Percentiles rank a stretch among this genome's conserved stretches.
phyloP scores from a whole-genome alignment of 2,888 invertebrate genomes.

The Platerodrilus igneus region DNA sequence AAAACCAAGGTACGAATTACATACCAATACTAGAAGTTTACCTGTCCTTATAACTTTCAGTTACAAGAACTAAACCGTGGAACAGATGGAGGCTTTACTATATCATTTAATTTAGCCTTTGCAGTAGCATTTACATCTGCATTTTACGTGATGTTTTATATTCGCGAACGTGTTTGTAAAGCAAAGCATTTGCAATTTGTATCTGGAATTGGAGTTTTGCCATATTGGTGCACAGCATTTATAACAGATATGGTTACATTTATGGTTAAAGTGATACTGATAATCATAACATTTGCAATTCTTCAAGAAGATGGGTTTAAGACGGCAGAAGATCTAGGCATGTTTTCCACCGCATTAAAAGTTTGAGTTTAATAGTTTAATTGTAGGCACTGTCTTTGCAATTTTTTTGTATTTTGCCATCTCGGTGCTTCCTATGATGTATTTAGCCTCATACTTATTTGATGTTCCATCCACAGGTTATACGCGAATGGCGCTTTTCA shows the following conservation, averaged over 20 bases:
- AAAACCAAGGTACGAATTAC: constrained; percentile 48
- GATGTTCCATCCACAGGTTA: constrained; percentile 70
- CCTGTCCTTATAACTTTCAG: constrained; percentile 29
- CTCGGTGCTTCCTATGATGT: constrained; percentile 67
- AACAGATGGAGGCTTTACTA: constrained; percentile 51
- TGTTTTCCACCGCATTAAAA: background rate
- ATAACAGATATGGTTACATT: constrained; percentile 65
- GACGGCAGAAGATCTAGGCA: constrained; percentile 52
- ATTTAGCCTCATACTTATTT: constrained; percentile 64
- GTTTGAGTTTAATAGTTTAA: constrained; percentile 5
- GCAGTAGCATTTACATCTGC: constrained; percentile 66
- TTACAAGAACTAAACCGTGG: constrained; percentile 36
- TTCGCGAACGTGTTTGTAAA: constrained; percentile 63
- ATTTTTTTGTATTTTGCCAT: constrained; percentile 66
- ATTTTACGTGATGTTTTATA: constrained; percentile 57
- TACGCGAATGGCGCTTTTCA: constrained; percentile 65
- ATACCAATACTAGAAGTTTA: background rate
- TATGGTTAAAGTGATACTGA: constrained; percentile 52
- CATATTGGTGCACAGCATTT: constrained; percentile 66
- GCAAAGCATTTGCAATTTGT: constrained; percentile 69
- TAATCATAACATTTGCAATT: constrained; percentile 57
- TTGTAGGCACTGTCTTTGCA: constrained; percentile 57
- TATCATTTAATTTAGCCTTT: constrained; percentile 65
- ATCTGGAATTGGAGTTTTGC: constrained; percentile 61
- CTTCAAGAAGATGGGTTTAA: constrained; percentile 63